These are phyloP conservation scores for Eudasyphora cyanicolor DNA, from an alignment of 2,888 invertebrate genomes.

Conservation along the genomic window DNA sequence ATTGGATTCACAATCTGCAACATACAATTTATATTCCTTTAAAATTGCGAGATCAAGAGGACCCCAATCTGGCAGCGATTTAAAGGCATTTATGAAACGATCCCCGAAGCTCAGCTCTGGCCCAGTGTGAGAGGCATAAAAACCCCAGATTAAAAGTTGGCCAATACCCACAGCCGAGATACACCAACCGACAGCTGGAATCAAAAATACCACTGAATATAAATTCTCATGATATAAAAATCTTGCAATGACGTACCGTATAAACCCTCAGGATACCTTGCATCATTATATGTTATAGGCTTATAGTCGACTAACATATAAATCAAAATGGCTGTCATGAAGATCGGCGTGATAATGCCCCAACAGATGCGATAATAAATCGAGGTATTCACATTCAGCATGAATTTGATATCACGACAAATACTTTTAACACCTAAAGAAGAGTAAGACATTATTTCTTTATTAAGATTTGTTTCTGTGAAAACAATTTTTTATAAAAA, in stretches of 20 bases:
- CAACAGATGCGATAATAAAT: constrained; percentile 90
- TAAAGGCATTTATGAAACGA: constrained; percentile 72
- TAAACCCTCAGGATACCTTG: constrained; percentile 82
- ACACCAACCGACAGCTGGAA: constrained; percentile 80
- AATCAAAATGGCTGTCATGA: constrained; percentile 86
- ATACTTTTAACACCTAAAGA: constrained; percentile 83
- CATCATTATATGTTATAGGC: constrained; percentile 83
- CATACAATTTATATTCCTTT: constrained; percentile 79
- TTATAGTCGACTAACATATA: constrained; percentile 85
- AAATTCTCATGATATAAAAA: too few species aligned
- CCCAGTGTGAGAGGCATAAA: constrained; percentile 71
- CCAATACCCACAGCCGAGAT: constrained; percentile 81
- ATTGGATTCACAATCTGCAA: constrained; percentile 64
- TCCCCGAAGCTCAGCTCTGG: constrained; percentile 66
- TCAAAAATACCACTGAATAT: background rate
- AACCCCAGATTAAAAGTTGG: constrained; percentile 80
- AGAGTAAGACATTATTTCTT: too few species aligned
- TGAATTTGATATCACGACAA: constrained; percentile 88
- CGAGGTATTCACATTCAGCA: constrained; percentile 84
- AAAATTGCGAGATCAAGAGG: constrained; percentile 76
- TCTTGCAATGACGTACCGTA: constrained; percentile 80
- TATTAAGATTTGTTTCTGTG: too few species aligned
- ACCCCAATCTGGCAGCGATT: constrained; percentile 75
- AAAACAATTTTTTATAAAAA: too few species aligned
- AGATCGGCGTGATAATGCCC: constrained; percentile 86